Percentiles rank a stretch among this genome's conserved stretches.
Conservation (phyloP, 35 echinoderm and acorn worm genomes). For the Chiridota heheva region DNA sequence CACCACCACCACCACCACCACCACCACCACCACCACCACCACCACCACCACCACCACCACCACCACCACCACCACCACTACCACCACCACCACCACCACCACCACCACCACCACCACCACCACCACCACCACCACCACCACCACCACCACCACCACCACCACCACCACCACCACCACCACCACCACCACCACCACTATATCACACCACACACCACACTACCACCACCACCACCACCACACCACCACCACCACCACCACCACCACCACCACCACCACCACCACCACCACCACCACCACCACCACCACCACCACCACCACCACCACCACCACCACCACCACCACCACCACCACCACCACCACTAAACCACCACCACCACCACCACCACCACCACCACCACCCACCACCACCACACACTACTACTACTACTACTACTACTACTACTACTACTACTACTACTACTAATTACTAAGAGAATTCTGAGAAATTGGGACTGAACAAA, state of each 20-base stretch:
- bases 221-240: too few species aligned
- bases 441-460: neutral
- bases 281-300: slow-evolving; percentile 6
- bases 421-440: neutral
- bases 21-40: slow-evolving; percentile 5
- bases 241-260: neutral
- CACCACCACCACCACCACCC: too few species aligned
- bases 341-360: neutral
- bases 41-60: slow-evolving; percentile 6
- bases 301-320: slow-evolving; percentile 1
- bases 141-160: neutral
- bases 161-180: neutral
- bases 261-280: slow-evolving; percentile 3
- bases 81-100: neutral
- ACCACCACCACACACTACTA: too few species aligned
- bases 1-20: slow-evolving; percentile 6
- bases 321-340: slow-evolving; percentile 5
- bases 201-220: neutral
- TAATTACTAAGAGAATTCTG: neutral
- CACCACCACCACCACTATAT: neutral
- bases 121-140: neutral
- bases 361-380: too few species aligned
- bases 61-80: slow-evolving; percentile 1
- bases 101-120: neutral
- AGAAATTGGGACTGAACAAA: neutral